Evolutionary conservation across 2,888 invertebrate species (phyloP).

Genomic region (Hofmannophila pseudospretella): DNA sequence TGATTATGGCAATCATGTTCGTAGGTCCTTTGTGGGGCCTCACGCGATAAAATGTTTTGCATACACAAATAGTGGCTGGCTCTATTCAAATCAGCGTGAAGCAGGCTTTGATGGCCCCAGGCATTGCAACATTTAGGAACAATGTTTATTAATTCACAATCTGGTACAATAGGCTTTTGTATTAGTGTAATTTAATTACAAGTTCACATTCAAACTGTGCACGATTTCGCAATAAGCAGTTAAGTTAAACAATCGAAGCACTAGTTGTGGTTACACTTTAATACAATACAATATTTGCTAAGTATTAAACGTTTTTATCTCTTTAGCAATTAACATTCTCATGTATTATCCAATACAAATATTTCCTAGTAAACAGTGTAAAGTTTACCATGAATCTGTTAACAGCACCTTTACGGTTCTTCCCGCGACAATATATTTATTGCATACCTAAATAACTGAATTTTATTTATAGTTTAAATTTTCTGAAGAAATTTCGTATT

Average conservation of each 20-base stretch:
- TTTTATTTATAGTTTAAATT: no score
- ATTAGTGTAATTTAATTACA: no score
- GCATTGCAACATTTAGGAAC: conserved; percentile 25
- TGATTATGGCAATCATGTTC: conserved; percentile 14
- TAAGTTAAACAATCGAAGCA: no score
- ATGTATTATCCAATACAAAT: conserved; percentile 5
- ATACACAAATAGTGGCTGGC: conserved; percentile 37
- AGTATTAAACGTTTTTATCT: not conserved
- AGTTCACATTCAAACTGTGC: no score
- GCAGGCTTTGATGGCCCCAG: conserved; percentile 39
- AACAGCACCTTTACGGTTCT: conserved; percentile 5
- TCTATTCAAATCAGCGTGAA: conserved; percentile 42
- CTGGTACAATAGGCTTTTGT: no score
- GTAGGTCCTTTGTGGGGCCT: conserved; percentile 36
- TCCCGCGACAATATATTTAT: conserved; percentile 9
- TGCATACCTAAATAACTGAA: not conserved
- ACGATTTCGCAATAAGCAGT: no score
- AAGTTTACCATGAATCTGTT: conserved; percentile 10
- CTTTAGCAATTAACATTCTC: not conserved
- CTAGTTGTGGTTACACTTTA: no score
- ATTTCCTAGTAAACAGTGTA: conserved; percentile 5
- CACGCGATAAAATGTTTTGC: conserved; percentile 42
- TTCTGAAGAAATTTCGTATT: no score
- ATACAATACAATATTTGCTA: not conserved
- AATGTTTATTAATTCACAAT: conserved; percentile 8